Evolutionary conservation across 2,113 vertebrate species (phyloP).

Genomic region (Vombatus ursinus): DNA sequence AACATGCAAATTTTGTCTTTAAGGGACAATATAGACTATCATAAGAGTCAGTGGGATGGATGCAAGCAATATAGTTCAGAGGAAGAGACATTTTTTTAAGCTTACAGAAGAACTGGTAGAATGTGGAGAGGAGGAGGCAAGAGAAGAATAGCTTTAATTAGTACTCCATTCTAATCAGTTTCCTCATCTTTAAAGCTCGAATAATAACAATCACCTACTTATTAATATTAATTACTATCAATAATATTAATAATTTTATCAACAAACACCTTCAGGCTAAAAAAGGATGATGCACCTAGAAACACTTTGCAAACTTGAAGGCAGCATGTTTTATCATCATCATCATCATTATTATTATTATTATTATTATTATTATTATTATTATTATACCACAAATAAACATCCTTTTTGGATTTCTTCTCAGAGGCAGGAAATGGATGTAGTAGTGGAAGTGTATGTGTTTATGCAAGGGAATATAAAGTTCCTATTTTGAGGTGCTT

Average conservation of each 20-base stretch:
- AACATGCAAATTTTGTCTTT: background rate
- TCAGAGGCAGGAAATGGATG: background rate
- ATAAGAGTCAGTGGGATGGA: background rate
- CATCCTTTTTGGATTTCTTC: background rate
- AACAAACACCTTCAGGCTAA: background rate
- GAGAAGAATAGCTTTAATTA: background rate
- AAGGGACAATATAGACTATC: background rate
- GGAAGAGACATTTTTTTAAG: background rate
- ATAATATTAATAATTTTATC: background rate
- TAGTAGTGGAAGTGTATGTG: background rate
- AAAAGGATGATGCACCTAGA: background rate
- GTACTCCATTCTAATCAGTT: background rate
- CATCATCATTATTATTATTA: too few relatives aligned
- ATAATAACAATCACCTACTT: background rate
- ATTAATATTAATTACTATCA: background rate
- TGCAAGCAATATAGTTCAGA: background rate
- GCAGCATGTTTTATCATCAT: background rate
- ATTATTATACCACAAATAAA: background rate
- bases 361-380: background rate
- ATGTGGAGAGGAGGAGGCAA: background rate
- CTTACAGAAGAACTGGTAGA: background rate
- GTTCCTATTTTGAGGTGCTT: background rate
- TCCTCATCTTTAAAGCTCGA: background rate
- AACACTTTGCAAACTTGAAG: background rate
- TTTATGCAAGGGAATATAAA: background rate